Conservation (phyloP, 2,797 vertebrate genomes). For the Yasuhikotakia modesta region DNA sequence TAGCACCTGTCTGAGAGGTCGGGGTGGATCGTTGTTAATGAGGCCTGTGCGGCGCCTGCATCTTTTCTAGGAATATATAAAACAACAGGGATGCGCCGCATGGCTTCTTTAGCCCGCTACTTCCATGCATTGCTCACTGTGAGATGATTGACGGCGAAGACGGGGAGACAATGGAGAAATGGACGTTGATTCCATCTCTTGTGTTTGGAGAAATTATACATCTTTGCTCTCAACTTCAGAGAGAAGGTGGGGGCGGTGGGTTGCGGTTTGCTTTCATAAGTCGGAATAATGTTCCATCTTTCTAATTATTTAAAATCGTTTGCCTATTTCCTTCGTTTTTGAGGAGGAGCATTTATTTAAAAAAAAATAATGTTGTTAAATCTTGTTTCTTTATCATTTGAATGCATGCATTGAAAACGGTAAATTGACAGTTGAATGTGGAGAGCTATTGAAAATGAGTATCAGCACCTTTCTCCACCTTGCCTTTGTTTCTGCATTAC, state of each 20-base stretch:
- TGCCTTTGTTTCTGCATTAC: conserved; percentile 7
- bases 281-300: conserved; percentile 25
- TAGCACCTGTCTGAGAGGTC: conserved; percentile 97
- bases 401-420: not conserved
- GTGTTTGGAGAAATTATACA: conserved; percentile 71
- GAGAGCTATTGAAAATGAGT: too few relatives aligned
- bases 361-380: too few relatives aligned
- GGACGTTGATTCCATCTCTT: conserved; percentile 66
- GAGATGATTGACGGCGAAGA: conserved; percentile 69
- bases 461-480: conserved; percentile 19
- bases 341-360: not conserved
- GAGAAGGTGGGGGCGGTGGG: not conserved
- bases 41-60: conserved; percentile 83
- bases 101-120: conserved; percentile 63
- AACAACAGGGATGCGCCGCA: conserved; percentile 70
- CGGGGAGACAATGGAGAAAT: conserved; percentile 53
- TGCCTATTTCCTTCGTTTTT: not conserved
- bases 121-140: conserved; percentile 71
- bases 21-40: conserved; percentile 89
- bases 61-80: conserved; percentile 69
- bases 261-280: conserved; percentile 5
- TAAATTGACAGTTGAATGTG: too few relatives aligned
- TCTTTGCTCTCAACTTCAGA: conserved; percentile 57
- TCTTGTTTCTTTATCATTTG: not conserved
- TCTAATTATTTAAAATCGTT: not conserved